These are phyloP conservation scores for Morelia viridis DNA, from an alignment of 2,797 vertebrate genomes.

Conservation along the genomic window DNA sequence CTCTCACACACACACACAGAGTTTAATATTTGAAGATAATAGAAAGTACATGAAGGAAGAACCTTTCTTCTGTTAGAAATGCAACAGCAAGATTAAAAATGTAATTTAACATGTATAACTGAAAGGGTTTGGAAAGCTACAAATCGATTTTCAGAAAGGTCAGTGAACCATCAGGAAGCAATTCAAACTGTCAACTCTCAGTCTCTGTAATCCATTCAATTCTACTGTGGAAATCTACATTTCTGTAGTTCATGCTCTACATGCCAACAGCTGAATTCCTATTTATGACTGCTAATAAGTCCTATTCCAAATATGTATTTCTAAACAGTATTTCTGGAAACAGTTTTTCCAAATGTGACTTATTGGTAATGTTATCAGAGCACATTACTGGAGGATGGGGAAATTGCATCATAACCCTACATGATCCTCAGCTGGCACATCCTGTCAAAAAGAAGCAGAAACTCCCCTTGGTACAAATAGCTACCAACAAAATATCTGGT, in stretches of 20 bases:
- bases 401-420: background rate
- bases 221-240: slow-evolving; percentile 1
- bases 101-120: slow-evolving; percentile 4
- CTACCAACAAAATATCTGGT: background rate
- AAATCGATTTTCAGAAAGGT: slow-evolving; percentile 11
- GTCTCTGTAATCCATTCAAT: background rate
- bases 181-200: slow-evolving; percentile 27
- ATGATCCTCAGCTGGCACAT: background rate
- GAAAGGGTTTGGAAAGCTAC: background rate
- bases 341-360: background rate
- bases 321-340: background rate
- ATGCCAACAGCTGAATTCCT: background rate
- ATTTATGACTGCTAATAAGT: background rate
- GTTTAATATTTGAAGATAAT: slow-evolving; percentile 25
- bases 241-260: slow-evolving; percentile 35
- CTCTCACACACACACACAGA: background rate
- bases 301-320: background rate
- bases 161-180: background rate
- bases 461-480: background rate
- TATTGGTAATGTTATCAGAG: background rate
- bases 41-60: background rate
- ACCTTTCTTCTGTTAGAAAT: slow-evolving; percentile 17
- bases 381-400: background rate
- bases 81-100: slow-evolving; percentile 30
- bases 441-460: background rate